phyloP scores from a whole-genome alignment of 2,113 vertebrate genomes.

The Silurus glanis region DNA sequence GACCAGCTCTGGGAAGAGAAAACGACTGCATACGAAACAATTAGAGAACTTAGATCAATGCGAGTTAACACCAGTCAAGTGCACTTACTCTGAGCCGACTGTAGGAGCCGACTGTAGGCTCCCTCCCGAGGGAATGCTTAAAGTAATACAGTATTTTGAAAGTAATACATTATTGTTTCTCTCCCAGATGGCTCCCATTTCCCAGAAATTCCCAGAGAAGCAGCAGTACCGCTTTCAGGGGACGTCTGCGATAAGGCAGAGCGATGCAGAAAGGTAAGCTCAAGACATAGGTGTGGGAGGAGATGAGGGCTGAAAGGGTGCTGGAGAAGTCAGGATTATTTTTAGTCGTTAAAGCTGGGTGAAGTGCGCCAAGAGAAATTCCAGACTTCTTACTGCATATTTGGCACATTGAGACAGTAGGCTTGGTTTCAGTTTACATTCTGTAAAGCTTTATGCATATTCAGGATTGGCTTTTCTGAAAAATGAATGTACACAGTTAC shows the following conservation, averaged over 20 bases:
- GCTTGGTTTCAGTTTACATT: background rate
- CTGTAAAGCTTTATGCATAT: background rate
- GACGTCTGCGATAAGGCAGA: conserved; percentile 31
- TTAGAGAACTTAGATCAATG: conserved; percentile 41
- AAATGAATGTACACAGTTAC: too few relatives aligned
- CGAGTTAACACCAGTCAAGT: conserved; percentile 39
- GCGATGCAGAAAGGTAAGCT: conserved; percentile 44
- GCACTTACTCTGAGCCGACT: background rate
- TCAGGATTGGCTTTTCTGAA: background rate
- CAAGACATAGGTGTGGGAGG: conserved; percentile 3
- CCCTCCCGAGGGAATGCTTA: background rate
- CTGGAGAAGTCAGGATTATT: conserved; percentile 42
- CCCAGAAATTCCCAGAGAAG: conserved; percentile 29
- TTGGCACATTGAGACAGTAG: conserved; percentile 5
- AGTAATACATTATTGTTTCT: background rate
- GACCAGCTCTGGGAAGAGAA: background rate
- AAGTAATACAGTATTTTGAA: background rate
- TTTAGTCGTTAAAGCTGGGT: background rate
- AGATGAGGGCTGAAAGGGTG: conserved; percentile 44
- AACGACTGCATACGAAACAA: conserved; percentile 23
- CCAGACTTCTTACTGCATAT: background rate
- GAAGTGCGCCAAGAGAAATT: background rate
- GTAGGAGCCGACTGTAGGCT: background rate
- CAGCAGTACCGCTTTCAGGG: conserved; percentile 17
- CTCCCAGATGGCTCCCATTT: conserved; percentile 38